Evolutionary conservation across 92 coral and sea anemone genomes (phyloP), one percentile per base, ranked within the genome.

Genomic region (Montipora capitata): DNA sequence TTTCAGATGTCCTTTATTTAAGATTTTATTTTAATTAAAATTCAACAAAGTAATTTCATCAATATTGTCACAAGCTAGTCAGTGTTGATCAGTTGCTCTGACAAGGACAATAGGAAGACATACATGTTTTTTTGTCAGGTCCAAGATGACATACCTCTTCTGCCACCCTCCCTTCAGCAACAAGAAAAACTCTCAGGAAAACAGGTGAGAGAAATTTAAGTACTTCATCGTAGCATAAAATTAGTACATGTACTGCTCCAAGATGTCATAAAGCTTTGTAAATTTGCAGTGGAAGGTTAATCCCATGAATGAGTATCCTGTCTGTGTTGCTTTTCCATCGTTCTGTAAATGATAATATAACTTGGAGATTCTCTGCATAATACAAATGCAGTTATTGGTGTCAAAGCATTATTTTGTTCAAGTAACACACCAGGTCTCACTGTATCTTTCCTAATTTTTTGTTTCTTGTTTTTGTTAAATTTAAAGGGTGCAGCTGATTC

Each of bases 141-240:
- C 17, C 96, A 94, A 61, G 98, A 94, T 41, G 99, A 97, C 68
- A 92, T 96, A 44, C 97, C 99, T 3, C 85, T 97, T 63, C 89
- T 97, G 40, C 98, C 98, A 16, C 99, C 99, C 40, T 92, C 99
- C 3, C 88, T 94, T 44, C 95, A 97, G 59, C 99, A 97, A 72
- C 99, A 97, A 68, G 98, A 97, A 85, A 90, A 89, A 72, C 74
- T 97, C 39, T 92, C 98, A 20, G 99, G 99, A 52, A 93, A 94
- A 87, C 99, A 96, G 97, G 99, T 92, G 16, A 72, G 93, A 82
- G 12, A 56, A 16, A 39, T 44, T 10, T 16, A 57, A 35, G 39
- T 52, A 42, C 20, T 45, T 4, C 18, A 59, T 35, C 4, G 51
- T 3, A 39, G 14, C 14, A n/a, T 2, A 74, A 45, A 5, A 3